These are phyloP conservation scores for Reticulitermes lucifugus DNA, from an alignment of 2,888 invertebrate species.

Conservation along the genomic window DNA sequence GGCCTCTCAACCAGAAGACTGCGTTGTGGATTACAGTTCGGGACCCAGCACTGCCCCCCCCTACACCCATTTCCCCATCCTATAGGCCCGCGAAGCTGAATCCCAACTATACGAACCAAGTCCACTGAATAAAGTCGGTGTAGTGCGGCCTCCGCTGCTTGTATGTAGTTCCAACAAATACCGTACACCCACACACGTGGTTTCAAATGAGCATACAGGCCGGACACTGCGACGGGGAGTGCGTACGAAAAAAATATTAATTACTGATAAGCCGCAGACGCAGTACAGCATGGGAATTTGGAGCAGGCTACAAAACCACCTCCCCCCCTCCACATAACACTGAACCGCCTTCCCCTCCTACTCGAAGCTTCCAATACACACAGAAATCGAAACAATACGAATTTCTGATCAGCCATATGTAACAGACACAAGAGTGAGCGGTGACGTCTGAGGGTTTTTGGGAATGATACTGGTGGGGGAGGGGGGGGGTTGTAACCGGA, in stretches of 20 bases:
- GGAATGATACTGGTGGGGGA: not conserved
- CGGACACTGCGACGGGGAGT: not conserved
- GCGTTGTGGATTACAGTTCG: too few relatives aligned
- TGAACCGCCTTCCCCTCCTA: not conserved
- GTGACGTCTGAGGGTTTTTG: too few relatives aligned
- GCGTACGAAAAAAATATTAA: not conserved
- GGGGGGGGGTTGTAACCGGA: not conserved
- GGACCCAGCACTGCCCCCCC: too few relatives aligned
- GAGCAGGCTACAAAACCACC: not conserved
- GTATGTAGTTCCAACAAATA: not conserved
- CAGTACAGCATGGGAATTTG: slow-evolving; percentile 5
- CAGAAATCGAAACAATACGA: slow-evolving; percentile 38
- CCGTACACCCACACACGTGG: not conserved
- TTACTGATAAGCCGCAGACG: slow-evolving; percentile 32
- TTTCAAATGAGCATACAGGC: not conserved
- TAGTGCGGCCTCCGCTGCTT: not conserved
- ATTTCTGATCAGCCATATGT: slow-evolving; percentile 30
- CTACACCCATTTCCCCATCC: too few relatives aligned
- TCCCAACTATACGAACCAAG: not conserved
- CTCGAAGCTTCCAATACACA: not conserved
- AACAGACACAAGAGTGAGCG: not conserved
- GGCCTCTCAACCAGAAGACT: too few relatives aligned
- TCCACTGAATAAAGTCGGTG: not conserved
- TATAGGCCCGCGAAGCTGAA: too few relatives aligned
- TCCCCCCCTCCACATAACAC: not conserved